Conservation (phyloP, 2,797 vertebrate genomes). For the Chromobotia macracanthus region DNA sequence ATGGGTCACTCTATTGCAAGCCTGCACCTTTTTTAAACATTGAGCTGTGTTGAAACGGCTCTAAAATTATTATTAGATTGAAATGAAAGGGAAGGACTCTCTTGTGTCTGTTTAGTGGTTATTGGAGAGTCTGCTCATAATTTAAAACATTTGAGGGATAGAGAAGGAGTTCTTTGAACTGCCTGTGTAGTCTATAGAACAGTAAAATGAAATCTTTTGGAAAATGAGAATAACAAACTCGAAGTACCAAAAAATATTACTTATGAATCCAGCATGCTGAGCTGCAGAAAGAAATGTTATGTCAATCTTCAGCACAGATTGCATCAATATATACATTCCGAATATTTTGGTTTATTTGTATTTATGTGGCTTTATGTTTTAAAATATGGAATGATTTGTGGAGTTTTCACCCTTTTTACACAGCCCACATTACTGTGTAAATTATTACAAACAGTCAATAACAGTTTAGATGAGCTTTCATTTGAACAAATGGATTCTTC, state of each 20-base stretch:
- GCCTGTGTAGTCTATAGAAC: conserved; percentile 34
- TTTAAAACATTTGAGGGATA: conserved; percentile 14
- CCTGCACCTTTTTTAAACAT: conserved; percentile 21
- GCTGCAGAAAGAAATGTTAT: neutral
- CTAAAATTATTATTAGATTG: conserved; percentile 39
- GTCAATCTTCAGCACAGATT: neutral
- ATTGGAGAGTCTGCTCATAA: conserved; percentile 15
- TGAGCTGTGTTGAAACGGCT: neutral
- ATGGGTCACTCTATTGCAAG: conserved; percentile 39
- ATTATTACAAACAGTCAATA: conserved; percentile 34
- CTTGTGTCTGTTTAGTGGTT: conserved; percentile 32
- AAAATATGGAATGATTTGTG: conserved; percentile 13
- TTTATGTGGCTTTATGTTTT: neutral
- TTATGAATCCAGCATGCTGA: conserved; percentile 26
- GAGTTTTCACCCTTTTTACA: neutral
- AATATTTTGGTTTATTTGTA: conserved; percentile 25
- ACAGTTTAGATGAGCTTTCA: conserved; percentile 37
- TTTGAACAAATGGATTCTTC: conserved; percentile 38
- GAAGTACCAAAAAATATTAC: neutral
- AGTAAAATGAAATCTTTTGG: conserved; percentile 41
- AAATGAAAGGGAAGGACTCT: conserved; percentile 32
- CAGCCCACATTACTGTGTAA: conserved; percentile 22
- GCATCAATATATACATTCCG: conserved; percentile 12
- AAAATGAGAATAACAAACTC: conserved; percentile 50
- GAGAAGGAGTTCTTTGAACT: conserved; percentile 46